Evolutionary conservation across 2,113 vertebrate species (phyloP), one percentile per base, ranked within the genome.

Genomic region (Oreotrochilus melanogaster): DNA sequence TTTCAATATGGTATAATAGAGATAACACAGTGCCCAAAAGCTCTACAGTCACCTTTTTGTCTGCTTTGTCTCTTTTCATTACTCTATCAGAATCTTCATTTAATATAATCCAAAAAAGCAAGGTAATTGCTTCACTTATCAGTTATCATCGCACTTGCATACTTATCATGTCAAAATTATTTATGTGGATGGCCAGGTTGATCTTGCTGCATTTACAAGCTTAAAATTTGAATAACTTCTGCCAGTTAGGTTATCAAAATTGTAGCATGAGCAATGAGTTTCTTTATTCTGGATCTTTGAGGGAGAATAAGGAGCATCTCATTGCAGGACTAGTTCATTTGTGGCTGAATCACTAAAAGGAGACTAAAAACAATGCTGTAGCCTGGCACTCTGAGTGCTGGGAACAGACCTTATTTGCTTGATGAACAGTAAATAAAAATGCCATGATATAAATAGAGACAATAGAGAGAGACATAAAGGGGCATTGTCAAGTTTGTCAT

Each of bases 151-250:
- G 14, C 97, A 96, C 97, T 98, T 92, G 61, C 98, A 98, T 98
- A 98, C 98, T 98, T 98, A 98, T 98, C 98, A 89, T 98, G 98
- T 98, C 98, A 98, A 98, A 98, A 98, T 98, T 98, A 98, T 98
- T 98, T 98, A 98, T 98, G 98, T 98, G 98, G 98, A 98, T 98
- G 96, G 97, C 98, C 97, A 98, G 97, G 98, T 98, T 98, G 98
- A 98, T 98, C 97, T 97, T 96, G 94, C 97, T 83, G 93, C 97
- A 98, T 98, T 98, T 98, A 97, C 96, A 97, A 97, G 98, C 98
- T 98, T 97, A 98, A 98, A 98, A 98, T 98, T 98, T 98, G 96
- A 98, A 98, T 98, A 98, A 98, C 97, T 97, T 98, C 97, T 98
- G 98, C 97, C 97, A 98, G 97, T 98, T 98, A 98, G 96, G 97